Evolutionary conservation across 2,113 vertebrate genomes (phyloP), one percentile per base, ranked within the genome.

Genomic region (Ptilonorhynchus violaceus): DNA sequence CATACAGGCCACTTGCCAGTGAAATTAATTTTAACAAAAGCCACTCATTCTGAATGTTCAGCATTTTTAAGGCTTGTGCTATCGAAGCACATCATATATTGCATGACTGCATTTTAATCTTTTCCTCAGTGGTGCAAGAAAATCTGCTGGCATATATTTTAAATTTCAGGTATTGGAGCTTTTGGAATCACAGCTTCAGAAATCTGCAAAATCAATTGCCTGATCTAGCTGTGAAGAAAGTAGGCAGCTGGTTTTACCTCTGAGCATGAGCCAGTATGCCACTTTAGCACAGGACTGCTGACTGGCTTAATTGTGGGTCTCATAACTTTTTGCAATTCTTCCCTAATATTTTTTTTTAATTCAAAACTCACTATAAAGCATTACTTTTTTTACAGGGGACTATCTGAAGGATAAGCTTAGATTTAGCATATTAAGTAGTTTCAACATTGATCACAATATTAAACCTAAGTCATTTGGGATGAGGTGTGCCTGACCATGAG

Each of bases 251-350:
- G 13, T 70, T 91, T 78, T 92, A 30, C 50, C 30, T 60, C 67
- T 94, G 83, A 78, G 62, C 21, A 3, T n/a, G 52, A 92, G 53
- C 15, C 6, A 20, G 3, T 28, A 16, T 15, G 6, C 27, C 89
- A 91, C 46, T 84, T 92, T 11, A 96, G 89, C 62, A 91, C 79
- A 96, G 84, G 77, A n/a, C 74, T 64, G 64, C 77, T 47, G 28
- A 15, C 56, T 82, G 33, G 28, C 22, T 9, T 33, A 35, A 33
- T 37, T 52, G 35, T 75, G 55, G 31, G 27, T 28, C 42, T 72
- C n/a, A 2, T 17, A 55, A 58, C 41, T 80, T 31, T 31, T 10
- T 70, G 9, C 37, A 49, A 2, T 53, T 94, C 31, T 74, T 89
- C 27, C 15, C 19, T 37, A 39, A 4, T 49, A 19, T 31, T 52